Evolutionary conservation across 1,140 invertebrate species (phyloP).

Genomic region (Diuraphis noxia): DNA sequence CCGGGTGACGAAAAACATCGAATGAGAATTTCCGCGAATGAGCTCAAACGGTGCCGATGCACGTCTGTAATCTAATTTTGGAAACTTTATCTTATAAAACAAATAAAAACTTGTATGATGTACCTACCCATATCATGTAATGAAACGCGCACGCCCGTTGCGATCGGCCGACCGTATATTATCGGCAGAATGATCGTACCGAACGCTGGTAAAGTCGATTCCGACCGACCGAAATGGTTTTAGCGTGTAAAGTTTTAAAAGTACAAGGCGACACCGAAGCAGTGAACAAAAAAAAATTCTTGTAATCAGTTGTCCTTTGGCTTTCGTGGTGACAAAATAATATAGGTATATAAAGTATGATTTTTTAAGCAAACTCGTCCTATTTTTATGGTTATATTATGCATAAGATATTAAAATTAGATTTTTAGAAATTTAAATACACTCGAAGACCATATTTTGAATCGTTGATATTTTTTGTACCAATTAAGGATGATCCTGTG

Average conservation of each 20-base stretch:
- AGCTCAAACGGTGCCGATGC: neutral
- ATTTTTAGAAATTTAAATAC: too few relatives aligned
- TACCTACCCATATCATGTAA: too few relatives aligned
- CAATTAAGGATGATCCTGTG: too few relatives aligned
- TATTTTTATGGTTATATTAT: too few relatives aligned
- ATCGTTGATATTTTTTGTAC: too few relatives aligned
- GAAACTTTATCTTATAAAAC: constrained; percentile 2
- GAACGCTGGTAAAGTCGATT: neutral
- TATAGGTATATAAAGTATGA: too few relatives aligned
- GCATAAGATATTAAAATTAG: too few relatives aligned
- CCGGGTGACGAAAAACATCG: neutral
- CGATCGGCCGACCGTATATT: constrained; percentile 5
- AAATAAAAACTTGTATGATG: neutral
- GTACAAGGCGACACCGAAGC: too few relatives aligned
- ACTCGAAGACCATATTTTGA: too few relatives aligned
- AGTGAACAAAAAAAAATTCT: neutral
- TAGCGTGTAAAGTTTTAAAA: neutral
- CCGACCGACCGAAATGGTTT: neutral
- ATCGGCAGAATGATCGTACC: neutral
- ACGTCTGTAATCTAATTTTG: neutral
- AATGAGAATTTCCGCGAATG: neutral
- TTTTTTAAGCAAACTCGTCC: too few relatives aligned
- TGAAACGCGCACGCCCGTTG: neutral
- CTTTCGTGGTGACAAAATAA: neutral
- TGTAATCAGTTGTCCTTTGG: neutral